Percentiles rank a stretch among this genome's conserved stretches.
phyloP scores from a whole-genome alignment of 2,888 invertebrate genomes.

The Campaea margaritaria region DNA sequence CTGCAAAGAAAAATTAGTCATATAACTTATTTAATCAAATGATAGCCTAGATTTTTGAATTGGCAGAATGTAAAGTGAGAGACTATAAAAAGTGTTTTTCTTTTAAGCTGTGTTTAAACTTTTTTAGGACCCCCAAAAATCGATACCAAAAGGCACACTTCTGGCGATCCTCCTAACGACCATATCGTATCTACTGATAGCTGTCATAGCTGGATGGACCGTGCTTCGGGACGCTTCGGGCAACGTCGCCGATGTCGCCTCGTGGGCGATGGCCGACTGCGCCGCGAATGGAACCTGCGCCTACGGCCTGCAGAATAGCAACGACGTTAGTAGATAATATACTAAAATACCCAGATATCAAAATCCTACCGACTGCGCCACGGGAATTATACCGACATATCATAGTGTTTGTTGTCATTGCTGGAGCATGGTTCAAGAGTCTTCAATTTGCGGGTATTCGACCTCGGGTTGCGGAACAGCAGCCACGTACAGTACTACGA shows the following conservation, averaged over 20 bases:
- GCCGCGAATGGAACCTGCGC: constrained; percentile 79
- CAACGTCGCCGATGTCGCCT: constrained; percentile 83
- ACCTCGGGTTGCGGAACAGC: too few relatives aligned
- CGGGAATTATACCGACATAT: too few relatives aligned
- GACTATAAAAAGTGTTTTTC: too few relatives aligned
- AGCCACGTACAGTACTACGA: too few relatives aligned
- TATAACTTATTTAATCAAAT: too few relatives aligned
- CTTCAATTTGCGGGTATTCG: too few relatives aligned
- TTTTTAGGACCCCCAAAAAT: constrained; percentile 92
- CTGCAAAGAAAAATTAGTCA: too few relatives aligned
- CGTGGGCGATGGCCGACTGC: constrained; percentile 85
- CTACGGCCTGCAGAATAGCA: constrained; percentile 92
- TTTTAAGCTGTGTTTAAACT: background rate
- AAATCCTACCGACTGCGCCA: background rate
- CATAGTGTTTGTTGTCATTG: too few relatives aligned
- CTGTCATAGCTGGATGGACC: constrained; percentile 90
- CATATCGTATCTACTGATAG: constrained; percentile 93
- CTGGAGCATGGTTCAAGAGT: too few relatives aligned
- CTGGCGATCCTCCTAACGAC: constrained; percentile 95
- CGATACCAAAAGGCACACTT: constrained; percentile 97
- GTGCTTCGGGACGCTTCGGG: constrained; percentile 93
- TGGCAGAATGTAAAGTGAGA: too few relatives aligned
- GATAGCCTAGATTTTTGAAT: too few relatives aligned
- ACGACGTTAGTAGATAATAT: constrained; percentile 87
- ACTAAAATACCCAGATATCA: background rate